Evolutionary conservation across 1,140 invertebrate genomes (phyloP).

Genomic region (Colletes latitarsis): DNA sequence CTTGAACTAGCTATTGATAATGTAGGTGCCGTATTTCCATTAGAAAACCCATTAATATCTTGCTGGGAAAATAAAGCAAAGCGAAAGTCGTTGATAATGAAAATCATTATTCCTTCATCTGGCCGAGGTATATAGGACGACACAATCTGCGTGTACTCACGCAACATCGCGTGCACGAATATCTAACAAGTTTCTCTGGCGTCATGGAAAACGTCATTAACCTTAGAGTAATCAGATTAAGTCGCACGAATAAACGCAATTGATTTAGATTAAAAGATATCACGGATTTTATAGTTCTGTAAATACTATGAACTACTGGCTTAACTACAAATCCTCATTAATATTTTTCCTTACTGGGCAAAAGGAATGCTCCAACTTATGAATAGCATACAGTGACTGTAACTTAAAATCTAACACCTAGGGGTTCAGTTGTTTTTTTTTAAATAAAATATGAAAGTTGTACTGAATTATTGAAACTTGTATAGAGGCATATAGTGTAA

Average conservation of each 20-base stretch:
- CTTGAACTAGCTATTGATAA: background rate
- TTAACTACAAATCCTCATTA: background rate
- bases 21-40: background rate
- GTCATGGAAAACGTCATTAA: constrained; percentile 63
- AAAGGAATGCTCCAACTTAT: background rate
- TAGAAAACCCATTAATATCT: no score
- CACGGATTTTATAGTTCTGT: background rate
- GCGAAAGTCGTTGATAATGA: constrained; percentile 20
- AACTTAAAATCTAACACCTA: no score
- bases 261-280: constrained; percentile 11
- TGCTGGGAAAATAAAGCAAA: background rate
- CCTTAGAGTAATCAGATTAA: constrained; percentile 42
- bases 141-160: constrained; percentile 45
- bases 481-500: no score
- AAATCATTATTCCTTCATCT: constrained; percentile 44
- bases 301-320: no score
- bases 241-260: background rate
- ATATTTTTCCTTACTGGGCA: background rate
- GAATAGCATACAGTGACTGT: background rate
- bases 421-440: no score
- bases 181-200: constrained; percentile 51
- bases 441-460: no score
- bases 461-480: no score
- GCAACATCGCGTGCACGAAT: constrained; percentile 63
- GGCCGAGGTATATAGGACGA: constrained; percentile 61